phyloP scores from a whole-genome alignment of 2,888 invertebrate species.

The Apocheima hispidaria region DNA sequence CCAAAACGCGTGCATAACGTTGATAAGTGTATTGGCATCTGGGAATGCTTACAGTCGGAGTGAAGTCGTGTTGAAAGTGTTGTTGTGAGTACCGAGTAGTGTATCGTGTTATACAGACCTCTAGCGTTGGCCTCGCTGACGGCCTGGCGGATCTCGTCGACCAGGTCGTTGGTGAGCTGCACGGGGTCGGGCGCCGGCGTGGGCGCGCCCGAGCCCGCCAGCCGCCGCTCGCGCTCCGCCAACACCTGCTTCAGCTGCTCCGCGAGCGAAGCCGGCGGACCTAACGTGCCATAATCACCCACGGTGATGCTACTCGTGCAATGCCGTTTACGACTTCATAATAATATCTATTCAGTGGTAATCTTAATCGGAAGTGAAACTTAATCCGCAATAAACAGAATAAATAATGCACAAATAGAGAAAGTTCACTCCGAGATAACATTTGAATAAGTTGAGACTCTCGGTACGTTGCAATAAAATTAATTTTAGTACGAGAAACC shows the following conservation, averaged over 20 bases:
- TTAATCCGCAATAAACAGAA: no score
- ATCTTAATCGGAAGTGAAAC: no score
- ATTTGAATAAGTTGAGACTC: no score
- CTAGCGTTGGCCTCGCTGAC: conserved; percentile 95
- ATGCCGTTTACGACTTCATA: neutral
- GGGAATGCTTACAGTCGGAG: neutral
- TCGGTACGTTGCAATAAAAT: no score
- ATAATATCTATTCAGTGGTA: no score
- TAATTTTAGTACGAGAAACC: no score
- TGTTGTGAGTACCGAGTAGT: no score
- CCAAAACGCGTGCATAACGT: no score
- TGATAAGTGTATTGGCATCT: neutral
- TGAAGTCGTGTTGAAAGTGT: neutral
- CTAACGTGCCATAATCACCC: conserved; percentile 56
- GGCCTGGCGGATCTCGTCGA: conserved; percentile 95
- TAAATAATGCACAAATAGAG: no score
- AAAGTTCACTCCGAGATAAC: no score
- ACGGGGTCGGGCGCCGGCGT: conserved; percentile 84
- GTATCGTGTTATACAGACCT: conserved; percentile 86
- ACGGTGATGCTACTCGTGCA: neutral
- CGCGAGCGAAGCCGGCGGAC: conserved; percentile 92
- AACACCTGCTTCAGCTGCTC: conserved; percentile 95
- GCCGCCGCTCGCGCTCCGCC: conserved; percentile 93
- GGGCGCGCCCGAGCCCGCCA: conserved; percentile 62
- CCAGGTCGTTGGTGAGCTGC: conserved; percentile 92